Base-by-base conservation (phyloP, 2,888 invertebrate species). In the Watsonalla cultraria region DNA sequence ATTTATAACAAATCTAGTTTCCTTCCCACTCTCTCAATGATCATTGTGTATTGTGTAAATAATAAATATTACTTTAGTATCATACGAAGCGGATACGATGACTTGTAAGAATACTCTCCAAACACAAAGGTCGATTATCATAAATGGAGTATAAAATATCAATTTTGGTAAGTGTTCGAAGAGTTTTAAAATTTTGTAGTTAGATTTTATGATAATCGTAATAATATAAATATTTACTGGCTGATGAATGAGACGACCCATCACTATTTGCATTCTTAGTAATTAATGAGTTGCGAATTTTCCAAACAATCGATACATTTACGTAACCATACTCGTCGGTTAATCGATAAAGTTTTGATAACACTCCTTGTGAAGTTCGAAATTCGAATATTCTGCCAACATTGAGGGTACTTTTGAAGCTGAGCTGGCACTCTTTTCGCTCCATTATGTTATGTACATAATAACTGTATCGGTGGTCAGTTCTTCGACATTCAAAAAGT, bases 1-100 rank as follows among this genome's bases (percentile, higher is more conserved):
- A 72, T 72, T 74, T 66, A 70, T 64, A 61, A 66, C 70, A 66
- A 64, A 61, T 58, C 60, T 58, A 60, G 58, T 61, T 54, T 58
- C 59, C 70, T 64, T 68, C 53, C 47, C 51, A 33, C 39, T 49
- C 49, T 49, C 37, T 24, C 24, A 24, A 39, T 39, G 49, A 49
- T 49, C 6, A 49, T 48, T 14, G 37, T 14, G 37, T 37, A 8
- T 49, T 34, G 37, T 49, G 49, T 49, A 15, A 49, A 49, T 49
- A 49, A 8, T 37, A 48, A 14, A 42, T 42, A 42, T 42, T 42
- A 42, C 8, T 42, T 42, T 42, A 42, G 42, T 42, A 11, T 11
- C 42, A 42, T 42, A 42, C 6, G 11, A 11, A 11, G 42, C 42
- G 42, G 42, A 42, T 42, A 42, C 11, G 42, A 42, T 42, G 42